Evolutionary conservation across 1,140 invertebrate species (phyloP).

Genomic region (Drosophila littoralis): DNA sequence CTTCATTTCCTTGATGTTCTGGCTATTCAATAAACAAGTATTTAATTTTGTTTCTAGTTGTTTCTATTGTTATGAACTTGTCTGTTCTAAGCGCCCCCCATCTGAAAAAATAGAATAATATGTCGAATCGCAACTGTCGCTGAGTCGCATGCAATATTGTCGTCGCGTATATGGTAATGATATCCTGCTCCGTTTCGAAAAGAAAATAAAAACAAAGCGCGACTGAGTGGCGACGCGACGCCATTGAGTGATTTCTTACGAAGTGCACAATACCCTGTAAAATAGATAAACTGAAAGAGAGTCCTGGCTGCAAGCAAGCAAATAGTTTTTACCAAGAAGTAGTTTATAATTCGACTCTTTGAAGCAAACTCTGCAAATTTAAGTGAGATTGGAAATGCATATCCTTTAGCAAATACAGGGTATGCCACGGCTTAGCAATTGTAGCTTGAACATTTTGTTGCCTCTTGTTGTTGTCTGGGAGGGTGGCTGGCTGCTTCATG

Average conservation of each 20-base stretch:
- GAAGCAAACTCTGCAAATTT: not conserved
- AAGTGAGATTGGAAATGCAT: too few relatives aligned
- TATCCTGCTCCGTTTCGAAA: constrained; percentile 62
- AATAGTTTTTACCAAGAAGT: not conserved
- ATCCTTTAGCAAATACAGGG: constrained; percentile 5
- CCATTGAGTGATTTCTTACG: constrained; percentile 64
- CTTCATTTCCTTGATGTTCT: not conserved
- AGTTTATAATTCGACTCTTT: not conserved
- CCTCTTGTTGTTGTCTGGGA: constrained; percentile 9
- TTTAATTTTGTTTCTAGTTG: not conserved
- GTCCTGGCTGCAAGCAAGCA: not conserved
- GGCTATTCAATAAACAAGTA: too few relatives aligned
- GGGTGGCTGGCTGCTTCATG: constrained; percentile 38
- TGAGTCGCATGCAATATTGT: constrained; percentile 65
- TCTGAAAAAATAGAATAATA: constrained; percentile 14
- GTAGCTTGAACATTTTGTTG: not conserved
- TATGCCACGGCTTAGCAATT: constrained; percentile 5
- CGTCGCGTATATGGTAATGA: constrained; percentile 75
- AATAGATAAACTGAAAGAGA: not conserved
- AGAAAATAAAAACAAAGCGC: constrained; percentile 49
- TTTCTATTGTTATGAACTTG: constrained; percentile 26
- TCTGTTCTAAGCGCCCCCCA: constrained; percentile 12
- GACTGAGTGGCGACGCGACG: constrained; percentile 69
- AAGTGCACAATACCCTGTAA: constrained; percentile 42
- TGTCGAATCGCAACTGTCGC: constrained; percentile 48